phyloP scores from a whole-genome alignment of 2,113 vertebrate genomes.

The Oncorhynchus tshawytscha region DNA sequence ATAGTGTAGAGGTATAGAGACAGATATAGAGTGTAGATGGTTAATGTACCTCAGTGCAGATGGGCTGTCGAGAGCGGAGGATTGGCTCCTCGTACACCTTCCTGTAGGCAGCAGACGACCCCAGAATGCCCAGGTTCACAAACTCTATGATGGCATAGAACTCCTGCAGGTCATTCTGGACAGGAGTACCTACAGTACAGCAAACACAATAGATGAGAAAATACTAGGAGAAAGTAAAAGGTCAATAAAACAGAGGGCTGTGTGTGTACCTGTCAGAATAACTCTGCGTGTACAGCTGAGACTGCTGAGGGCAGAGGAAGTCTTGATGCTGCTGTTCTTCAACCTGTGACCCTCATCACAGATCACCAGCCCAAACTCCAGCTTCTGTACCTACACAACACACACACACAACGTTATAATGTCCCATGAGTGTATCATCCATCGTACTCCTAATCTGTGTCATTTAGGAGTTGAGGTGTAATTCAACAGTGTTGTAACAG shows the following conservation, averaged over 20 bases:
- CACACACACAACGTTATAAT: neutral
- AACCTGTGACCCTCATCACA: conserved; percentile 97
- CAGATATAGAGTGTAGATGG: no score
- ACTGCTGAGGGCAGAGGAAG: conserved; percentile 81
- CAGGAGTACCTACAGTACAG: conserved; percentile 83
- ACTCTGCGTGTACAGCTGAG: conserved; percentile 86
- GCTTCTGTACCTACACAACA: conserved; percentile 70
- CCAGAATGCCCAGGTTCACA: conserved; percentile 95
- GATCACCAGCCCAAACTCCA: conserved; percentile 87
- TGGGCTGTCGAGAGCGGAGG: conserved; percentile 44
- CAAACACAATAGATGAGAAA: neutral
- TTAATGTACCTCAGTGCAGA: neutral
- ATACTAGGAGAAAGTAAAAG: neutral
- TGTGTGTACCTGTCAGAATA: conserved; percentile 86
- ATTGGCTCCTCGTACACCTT: conserved; percentile 96
- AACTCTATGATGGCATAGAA: conserved; percentile 96
- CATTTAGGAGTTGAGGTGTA: neutral
- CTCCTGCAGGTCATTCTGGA: conserved; percentile 97
- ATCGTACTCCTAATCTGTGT: neutral
- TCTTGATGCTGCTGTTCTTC: conserved; percentile 96
- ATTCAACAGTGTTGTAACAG: no score
- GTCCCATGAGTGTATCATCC: neutral
- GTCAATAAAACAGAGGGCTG: neutral
- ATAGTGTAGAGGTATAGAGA: no score
- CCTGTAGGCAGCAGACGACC: conserved; percentile 83